A percentile compares a stretch with the other conserved stretches of the same genome.
phyloP scores from a whole-genome alignment of 2,797 vertebrate genomes.

The Lithobates pipiens region DNA sequence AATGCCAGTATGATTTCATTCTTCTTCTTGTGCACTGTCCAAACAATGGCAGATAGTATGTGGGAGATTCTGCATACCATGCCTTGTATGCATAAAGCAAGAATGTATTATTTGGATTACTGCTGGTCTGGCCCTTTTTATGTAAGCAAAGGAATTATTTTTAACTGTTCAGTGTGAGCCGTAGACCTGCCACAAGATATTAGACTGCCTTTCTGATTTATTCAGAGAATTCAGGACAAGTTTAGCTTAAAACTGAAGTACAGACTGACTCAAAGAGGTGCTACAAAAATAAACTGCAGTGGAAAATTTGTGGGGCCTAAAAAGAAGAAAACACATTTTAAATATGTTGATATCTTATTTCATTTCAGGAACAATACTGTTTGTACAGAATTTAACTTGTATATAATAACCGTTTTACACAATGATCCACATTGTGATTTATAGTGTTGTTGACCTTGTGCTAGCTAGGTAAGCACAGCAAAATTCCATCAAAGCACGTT shows the following conservation, averaged over 20 bases:
- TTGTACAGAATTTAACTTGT: not conserved
- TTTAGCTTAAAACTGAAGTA: slow-evolving; percentile 81
- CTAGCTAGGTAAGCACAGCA: too few relatives aligned
- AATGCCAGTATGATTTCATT: not conserved
- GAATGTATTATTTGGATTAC: slow-evolving; percentile 53
- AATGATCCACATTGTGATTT: too few relatives aligned
- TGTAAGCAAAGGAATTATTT: slow-evolving; percentile 71
- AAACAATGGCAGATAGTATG: slow-evolving; percentile 33
- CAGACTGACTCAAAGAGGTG: slow-evolving; percentile 76
- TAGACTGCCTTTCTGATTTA: slow-evolving; percentile 82
- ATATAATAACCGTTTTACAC: not conserved
- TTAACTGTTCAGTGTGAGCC: slow-evolving; percentile 71
- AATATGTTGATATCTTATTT: not conserved
- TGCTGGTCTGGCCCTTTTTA: slow-evolving; percentile 61
- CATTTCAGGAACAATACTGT: not conserved
- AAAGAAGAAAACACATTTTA: slow-evolving; percentile 66
- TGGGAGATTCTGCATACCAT: not conserved
- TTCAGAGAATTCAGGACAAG: slow-evolving; percentile 75
- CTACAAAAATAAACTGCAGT: slow-evolving; percentile 76
- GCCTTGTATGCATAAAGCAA: slow-evolving; percentile 53
- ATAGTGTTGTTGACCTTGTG: too few relatives aligned
- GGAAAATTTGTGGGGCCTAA: slow-evolving; percentile 72
- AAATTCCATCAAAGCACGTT: too few relatives aligned
- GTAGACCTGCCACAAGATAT: slow-evolving; percentile 73
- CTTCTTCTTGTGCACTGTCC: not conserved